A percentile compares a stretch with the other conserved stretches of the same genome.
Conservation (phyloP, 2,797 vertebrate genomes). For the Sebastes kiyomatsui region DNA sequence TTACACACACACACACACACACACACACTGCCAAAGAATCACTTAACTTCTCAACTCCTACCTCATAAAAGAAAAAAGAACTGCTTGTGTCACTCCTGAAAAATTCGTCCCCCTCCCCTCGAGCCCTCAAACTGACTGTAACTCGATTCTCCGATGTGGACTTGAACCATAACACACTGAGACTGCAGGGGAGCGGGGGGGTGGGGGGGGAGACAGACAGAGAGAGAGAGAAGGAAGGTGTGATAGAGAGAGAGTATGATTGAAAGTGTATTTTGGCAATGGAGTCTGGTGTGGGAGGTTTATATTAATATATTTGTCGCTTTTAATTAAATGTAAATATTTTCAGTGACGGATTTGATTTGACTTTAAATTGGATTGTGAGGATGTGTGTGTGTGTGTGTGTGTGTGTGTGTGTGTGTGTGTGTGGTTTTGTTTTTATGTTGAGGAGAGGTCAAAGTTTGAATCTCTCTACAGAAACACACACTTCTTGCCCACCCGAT, state of each 20-base stretch:
- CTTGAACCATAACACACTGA: constrained; percentile 58
- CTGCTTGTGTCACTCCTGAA: constrained; percentile 66
- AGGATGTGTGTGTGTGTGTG: neutral
- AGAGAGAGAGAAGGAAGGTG: neutral
- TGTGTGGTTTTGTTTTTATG: neutral
- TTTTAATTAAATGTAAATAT: constrained; percentile 69
- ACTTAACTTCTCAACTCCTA: constrained; percentile 25
- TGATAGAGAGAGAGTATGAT: neutral
- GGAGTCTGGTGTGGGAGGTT: constrained; percentile 47
- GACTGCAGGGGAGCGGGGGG: constrained; percentile 23
- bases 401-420: neutral
- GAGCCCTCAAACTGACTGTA: constrained; percentile 64
- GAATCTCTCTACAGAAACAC: neutral
- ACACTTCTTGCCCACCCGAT: too few relatives aligned
- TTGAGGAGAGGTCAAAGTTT: neutral
- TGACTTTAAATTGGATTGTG: constrained; percentile 29
- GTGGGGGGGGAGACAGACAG: neutral
- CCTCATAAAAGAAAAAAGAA: constrained; percentile 34
- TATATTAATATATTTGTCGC: constrained; percentile 48
- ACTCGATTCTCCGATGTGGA: constrained; percentile 64
- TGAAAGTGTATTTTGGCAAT: constrained; percentile 68
- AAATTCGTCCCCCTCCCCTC: constrained; percentile 46
- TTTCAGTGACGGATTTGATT: constrained; percentile 54
- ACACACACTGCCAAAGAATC: constrained; percentile 19
- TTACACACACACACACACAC: neutral